phyloP scores from a whole-genome alignment of 2,888 invertebrate genomes.

The Drosophila conformis region DNA sequence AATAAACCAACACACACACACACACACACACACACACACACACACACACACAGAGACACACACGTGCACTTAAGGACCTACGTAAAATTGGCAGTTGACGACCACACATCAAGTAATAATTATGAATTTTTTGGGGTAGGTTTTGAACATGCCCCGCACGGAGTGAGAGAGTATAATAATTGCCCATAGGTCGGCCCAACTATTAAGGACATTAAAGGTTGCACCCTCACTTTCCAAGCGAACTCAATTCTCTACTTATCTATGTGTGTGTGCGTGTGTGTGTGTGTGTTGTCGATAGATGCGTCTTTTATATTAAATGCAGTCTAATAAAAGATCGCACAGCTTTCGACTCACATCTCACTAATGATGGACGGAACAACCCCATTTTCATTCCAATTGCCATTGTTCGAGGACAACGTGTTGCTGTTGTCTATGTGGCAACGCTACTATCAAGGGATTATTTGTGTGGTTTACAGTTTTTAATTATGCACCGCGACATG shows the following conservation, averaged over 20 bases:
- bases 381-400: conserved; percentile 47
- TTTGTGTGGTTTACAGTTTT: conserved; percentile 80
- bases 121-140: conserved; percentile 76
- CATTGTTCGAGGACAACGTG: conserved; percentile 42
- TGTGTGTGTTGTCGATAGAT: conserved; percentile 20
- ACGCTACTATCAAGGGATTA: conserved; percentile 76
- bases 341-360: conserved; percentile 31
- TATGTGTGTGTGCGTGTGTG: neutral
- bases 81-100: conserved; percentile 41
- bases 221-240: conserved; percentile 47
- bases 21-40: conserved; percentile 6
- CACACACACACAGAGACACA: conserved; percentile 14
- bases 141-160: conserved; percentile 33
- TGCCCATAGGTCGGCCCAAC: conserved; percentile 67
- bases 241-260: neutral
- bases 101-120: conserved; percentile 76
- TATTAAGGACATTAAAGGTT: conserved; percentile 72
- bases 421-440: conserved; percentile 41
- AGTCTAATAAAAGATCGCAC: conserved; percentile 39
- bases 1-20: conserved; percentile 19
- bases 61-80: conserved; percentile 21
- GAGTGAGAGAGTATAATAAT: conserved; percentile 44
- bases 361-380: conserved; percentile 53
- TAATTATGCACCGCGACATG: conserved; percentile 79
- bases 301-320: conserved; percentile 37